These are phyloP conservation scores for Cephalophus harveyi DNA, from an alignment of 2,113 vertebrate genomes.

Conservation along the genomic window DNA sequence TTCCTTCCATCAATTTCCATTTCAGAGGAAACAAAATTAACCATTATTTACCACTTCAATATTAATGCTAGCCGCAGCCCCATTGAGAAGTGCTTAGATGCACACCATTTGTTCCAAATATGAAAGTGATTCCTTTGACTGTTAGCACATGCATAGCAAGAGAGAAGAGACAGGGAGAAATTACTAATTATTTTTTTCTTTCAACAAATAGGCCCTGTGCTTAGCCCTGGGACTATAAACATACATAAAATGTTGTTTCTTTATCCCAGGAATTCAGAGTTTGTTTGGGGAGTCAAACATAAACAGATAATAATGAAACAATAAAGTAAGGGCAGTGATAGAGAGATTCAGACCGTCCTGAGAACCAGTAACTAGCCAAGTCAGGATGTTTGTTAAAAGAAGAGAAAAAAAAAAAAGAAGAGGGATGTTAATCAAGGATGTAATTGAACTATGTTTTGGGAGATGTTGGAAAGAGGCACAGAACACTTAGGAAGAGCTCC, in stretches of 20 bases:
- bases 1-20: slow-evolving; percentile 73
- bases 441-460: neutral
- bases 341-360: neutral
- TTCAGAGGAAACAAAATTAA: slow-evolving; percentile 53
- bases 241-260: neutral
- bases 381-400: neutral
- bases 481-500: neutral
- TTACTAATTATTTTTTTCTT: slow-evolving; percentile 40
- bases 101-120: slow-evolving; percentile 60
- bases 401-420: neutral
- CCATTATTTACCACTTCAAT: slow-evolving; percentile 59
- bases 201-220: neutral
- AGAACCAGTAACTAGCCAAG: neutral
- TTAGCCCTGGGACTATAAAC: neutral
- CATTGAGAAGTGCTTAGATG: slow-evolving; percentile 26
- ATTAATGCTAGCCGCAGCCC: slow-evolving; percentile 64
- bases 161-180: slow-evolving; percentile 29
- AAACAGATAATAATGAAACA: neutral
- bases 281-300: neutral
- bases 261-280: slow-evolving; percentile 15
- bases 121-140: slow-evolving; percentile 50
- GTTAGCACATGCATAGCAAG: neutral
- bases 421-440: neutral
- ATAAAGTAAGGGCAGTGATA: neutral
- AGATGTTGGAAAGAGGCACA: neutral